Conservation (phyloP, 1,140 invertebrate genomes). For the Drosophila arizonae region DNA sequence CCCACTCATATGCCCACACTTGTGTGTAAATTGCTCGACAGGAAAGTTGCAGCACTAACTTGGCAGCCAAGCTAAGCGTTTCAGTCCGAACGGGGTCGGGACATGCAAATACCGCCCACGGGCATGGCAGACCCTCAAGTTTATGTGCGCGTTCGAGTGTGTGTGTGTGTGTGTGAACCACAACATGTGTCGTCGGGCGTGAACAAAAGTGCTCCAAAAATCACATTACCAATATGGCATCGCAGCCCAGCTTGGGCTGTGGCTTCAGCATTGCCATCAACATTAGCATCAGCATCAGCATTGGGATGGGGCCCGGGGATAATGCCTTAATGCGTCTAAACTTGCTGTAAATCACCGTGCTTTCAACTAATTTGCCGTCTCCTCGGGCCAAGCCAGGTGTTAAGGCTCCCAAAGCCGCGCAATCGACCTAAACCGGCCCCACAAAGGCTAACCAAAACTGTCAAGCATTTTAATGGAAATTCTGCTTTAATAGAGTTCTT, state of each 20-base stretch:
- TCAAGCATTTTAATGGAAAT: conserved; percentile 39
- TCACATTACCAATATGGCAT: conserved; percentile 67
- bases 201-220: conserved; percentile 79
- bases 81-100: conserved; percentile 50
- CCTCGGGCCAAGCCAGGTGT: conserved; percentile 33
- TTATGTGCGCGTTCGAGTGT: conserved; percentile 17
- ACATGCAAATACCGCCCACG: conserved; percentile 60
- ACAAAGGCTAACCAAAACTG: conserved; percentile 19
- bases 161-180: conserved; percentile 67
- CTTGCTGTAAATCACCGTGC: conserved; percentile 71
- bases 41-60: conserved; percentile 55
- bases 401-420: conserved; percentile 26
- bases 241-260: conserved; percentile 19
- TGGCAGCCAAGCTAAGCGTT: conserved; percentile 51
- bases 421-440: conserved; percentile 44
- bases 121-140: conserved; percentile 30
- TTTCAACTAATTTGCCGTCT: conserved; percentile 70
- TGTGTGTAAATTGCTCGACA: conserved; percentile 29
- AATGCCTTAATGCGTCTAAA: conserved; percentile 78
- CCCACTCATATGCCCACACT: neutral
- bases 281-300: neutral
- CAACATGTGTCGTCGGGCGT: conserved; percentile 78
- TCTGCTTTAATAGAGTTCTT: neutral
- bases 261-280: conserved; percentile 22
- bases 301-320: conserved; percentile 36